A percentile compares a stretch with the other conserved stretches of the same genome.
Evolutionary conservation across 2,113 vertebrate species (phyloP).

Genomic region (Elaphurus davidianus): DNA sequence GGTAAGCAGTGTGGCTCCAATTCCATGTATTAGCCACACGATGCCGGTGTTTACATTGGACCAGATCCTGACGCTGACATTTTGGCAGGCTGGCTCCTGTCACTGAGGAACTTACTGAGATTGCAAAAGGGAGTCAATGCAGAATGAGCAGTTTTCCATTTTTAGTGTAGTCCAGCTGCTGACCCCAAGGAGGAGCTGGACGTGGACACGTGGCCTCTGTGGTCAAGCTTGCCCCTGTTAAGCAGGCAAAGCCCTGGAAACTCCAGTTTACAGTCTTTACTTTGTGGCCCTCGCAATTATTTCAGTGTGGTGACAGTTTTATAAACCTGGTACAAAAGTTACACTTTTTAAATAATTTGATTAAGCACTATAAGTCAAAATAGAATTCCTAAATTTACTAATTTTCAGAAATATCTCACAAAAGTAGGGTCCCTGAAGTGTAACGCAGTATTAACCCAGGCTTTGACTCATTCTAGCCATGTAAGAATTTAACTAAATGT

Average conservation of each 20-base stretch:
- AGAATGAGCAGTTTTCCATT: conserved; percentile 5
- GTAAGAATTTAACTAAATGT: neutral
- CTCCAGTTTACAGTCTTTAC: neutral
- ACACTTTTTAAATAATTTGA: conserved; percentile 50
- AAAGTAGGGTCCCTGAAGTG: conserved; percentile 32
- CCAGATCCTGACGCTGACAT: conserved; percentile 41
- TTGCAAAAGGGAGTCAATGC: conserved; percentile 5
- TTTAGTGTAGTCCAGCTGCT: conserved; percentile 12
- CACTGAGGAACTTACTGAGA: conserved; percentile 24
- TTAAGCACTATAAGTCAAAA: conserved; percentile 31
- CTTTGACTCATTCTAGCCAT: conserved; percentile 33
- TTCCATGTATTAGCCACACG: neutral
- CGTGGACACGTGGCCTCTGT: neutral
- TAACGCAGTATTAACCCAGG: conserved; percentile 24
- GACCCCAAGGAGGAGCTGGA: conserved; percentile 25
- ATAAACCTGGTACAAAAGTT: conserved; percentile 33
- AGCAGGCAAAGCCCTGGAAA: neutral
- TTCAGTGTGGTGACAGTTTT: conserved; percentile 38
- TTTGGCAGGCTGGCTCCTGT: conserved; percentile 62
- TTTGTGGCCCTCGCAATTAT: conserved; percentile 16
- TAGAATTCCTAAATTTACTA: neutral
- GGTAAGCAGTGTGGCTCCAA: neutral
- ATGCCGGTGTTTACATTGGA: conserved; percentile 49
- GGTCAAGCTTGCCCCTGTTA: neutral
- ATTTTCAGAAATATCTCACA: conserved; percentile 43